Evolutionary conservation across 1,140 invertebrate species (phyloP), one percentile per base, ranked within the genome.

Genomic region (Drosophila novamexicana): DNA sequence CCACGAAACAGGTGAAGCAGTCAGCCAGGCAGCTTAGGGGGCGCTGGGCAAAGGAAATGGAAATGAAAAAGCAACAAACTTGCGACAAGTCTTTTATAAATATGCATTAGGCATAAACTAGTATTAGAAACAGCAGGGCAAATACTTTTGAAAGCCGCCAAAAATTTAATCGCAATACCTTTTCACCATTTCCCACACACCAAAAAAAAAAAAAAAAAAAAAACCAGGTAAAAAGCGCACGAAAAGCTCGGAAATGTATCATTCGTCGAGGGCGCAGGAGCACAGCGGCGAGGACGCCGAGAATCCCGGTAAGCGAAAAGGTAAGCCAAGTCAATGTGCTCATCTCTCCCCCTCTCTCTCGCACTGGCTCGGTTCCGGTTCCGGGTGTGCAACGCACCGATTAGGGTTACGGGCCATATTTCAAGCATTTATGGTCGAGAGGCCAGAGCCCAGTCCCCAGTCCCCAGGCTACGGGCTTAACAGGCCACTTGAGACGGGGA

Each of bases 261-360:
- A 91, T 84, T 89, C 85, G 58, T 79, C 91, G 39, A 75, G 89
- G 64, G 81, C 79, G 34, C 74, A 85, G 75, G 88, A 91, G 72
- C 80, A 91, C 61, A 83, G 88, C 62, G 80, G 90, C 62, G 84
- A 91, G 77, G 91, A 92, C 52, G 71, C 70, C 56, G 91, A 92
- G 73, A 92, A 91, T 86, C 88, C 90, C 18, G 88, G 90, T 49
- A 92, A 92, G 70, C 89, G 91, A 75, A 92, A 92, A 92, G 91
- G 91, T 91, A 81, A 89, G 91, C 68, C 49, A 75, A 71, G 67
- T 61, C 68, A 57, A 54, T 67, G 54, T 58, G 54, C 61, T 49
- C 52, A 56, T 71, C 68, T 53, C 61, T 40, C 22, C 22, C 4
- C 22, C 22, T 29, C 22, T 29, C 22, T 29, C 22, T 29, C 22